Percentiles rank a stretch among this genome's conserved stretches.
Conservation (phyloP, 2,113 vertebrate genomes). For the Alectura lathami region DNA sequence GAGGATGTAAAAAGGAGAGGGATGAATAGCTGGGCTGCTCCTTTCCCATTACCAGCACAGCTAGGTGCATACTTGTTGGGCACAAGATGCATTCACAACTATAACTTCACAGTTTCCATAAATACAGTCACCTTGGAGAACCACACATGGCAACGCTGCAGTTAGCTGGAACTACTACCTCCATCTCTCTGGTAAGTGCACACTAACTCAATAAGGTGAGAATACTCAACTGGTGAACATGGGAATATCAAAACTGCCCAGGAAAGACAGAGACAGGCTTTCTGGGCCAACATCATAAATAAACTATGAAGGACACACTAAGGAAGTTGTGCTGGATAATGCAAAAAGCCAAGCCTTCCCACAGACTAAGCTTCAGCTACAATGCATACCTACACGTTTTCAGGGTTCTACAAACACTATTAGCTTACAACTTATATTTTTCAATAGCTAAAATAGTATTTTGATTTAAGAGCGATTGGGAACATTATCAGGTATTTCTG, state of each 20-base stretch:
- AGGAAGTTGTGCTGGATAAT: background rate
- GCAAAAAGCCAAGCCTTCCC: background rate
- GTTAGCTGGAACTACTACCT: background rate
- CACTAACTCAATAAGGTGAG: background rate
- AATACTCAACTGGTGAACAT: background rate
- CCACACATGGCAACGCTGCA: fast-evolving
- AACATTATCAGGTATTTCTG: background rate
- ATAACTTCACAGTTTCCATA: background rate
- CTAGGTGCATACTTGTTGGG: background rate
- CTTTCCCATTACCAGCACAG: background rate
- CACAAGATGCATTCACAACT: background rate
- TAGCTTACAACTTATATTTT: background rate
- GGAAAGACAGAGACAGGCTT: background rate
- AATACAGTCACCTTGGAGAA: background rate
- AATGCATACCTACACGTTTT: background rate
- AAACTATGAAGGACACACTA: background rate
- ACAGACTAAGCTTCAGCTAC: background rate
- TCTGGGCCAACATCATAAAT: background rate
- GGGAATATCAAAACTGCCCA: background rate
- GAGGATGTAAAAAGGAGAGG: background rate
- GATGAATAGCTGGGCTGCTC: background rate
- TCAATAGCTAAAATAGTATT: background rate
- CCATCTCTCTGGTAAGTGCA: background rate
- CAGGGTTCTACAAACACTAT: background rate
- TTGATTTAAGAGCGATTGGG: background rate